These are phyloP conservation scores for Tillus elongatus DNA, from an alignment of 2,888 invertebrate genomes.

Conservation along the genomic window DNA sequence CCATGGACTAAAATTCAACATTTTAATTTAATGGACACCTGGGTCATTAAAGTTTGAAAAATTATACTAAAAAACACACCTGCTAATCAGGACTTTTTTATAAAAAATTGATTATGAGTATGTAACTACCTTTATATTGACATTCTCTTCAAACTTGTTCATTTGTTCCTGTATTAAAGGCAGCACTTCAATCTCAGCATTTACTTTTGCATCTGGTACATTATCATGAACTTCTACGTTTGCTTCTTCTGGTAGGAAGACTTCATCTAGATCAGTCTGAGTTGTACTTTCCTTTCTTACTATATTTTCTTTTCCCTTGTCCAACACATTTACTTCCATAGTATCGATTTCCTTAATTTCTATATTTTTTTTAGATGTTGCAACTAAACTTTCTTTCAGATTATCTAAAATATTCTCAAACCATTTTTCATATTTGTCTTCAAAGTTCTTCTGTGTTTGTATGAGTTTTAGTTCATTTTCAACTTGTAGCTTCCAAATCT, in stretches of 20 bases:
- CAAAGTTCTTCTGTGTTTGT: conserved; percentile 47
- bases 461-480: conserved; percentile 41
- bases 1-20: no score
- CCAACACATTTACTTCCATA: background rate
- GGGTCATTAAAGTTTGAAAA: no score
- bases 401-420: conserved; percentile 36
- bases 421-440: conserved; percentile 48
- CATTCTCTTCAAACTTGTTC: conserved; percentile 17
- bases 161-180: conserved; percentile 15
- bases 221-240: background rate
- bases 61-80: no score
- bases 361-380: conserved; percentile 16
- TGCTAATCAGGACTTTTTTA: no score
- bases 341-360: conserved; percentile 6
- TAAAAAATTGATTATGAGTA: no score
- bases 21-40: no score
- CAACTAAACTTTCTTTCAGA: conserved; percentile 25
- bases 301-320: no score
- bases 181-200: background rate
- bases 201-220: background rate
- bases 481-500: conserved; percentile 34
- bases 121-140: conserved; percentile 7
- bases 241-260: conserved; percentile 2
- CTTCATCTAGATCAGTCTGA: conserved; percentile 26
- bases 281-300: conserved; percentile 23